Evolutionary conservation across 2,797 vertebrate genomes (phyloP).

Genomic region (Sebastes trivittatus): DNA sequence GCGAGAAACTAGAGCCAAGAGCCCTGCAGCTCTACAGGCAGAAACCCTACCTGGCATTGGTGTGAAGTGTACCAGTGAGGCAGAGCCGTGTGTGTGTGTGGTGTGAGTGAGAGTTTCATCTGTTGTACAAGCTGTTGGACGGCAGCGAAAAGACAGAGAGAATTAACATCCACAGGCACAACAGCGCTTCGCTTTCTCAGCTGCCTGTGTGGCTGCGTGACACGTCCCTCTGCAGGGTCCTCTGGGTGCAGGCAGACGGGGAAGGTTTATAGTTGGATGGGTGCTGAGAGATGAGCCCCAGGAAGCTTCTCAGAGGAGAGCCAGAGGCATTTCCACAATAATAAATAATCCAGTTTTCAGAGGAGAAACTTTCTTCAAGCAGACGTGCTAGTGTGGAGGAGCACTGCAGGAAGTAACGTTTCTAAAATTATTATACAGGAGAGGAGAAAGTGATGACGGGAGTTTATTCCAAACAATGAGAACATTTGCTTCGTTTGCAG

Average conservation of each 20-base stretch:
- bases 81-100: not conserved
- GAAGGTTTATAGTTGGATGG: slow-evolving; percentile 50
- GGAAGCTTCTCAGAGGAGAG: slow-evolving; percentile 43
- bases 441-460: slow-evolving; percentile 24
- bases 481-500: slow-evolving; percentile 1
- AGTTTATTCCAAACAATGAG: slow-evolving; percentile 5
- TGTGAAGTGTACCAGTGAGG: not conserved
- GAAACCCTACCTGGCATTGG: slow-evolving; percentile 32
- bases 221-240: slow-evolving; percentile 47
- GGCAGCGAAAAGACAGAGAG: not conserved
- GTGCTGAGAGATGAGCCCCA: slow-evolving; percentile 39
- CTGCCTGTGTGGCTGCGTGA: slow-evolving; percentile 10
- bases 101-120: not conserved
- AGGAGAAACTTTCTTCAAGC: slow-evolving; percentile 12
- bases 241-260: slow-evolving; percentile 19
- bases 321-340: slow-evolving; percentile 59
- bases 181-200: not conserved
- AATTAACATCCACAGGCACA: slow-evolving; percentile 21
- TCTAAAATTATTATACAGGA: not conserved
- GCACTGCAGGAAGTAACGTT: slow-evolving; percentile 4
- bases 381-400: not conserved
- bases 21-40: slow-evolving; percentile 19
- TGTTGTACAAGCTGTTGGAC: slow-evolving; percentile 31
- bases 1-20: slow-evolving; percentile 39
- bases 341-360: slow-evolving; percentile 60